phyloP scores from a whole-genome alignment of 2,113 vertebrate genomes.

The Ranitomeya variabilis region DNA sequence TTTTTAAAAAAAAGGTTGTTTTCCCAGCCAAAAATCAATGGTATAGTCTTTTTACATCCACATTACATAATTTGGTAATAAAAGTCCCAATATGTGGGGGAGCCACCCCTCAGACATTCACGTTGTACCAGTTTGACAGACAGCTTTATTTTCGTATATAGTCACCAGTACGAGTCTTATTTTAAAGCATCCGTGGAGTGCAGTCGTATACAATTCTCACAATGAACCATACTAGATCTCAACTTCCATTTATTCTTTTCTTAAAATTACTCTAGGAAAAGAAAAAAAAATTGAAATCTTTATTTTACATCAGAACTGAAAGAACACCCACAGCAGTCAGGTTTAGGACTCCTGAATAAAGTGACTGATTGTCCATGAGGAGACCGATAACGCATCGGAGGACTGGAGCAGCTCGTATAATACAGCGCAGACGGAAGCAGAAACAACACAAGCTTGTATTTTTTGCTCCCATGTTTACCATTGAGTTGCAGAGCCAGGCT shows the following conservation, averaged over 20 bases:
- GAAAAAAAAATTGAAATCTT: neutral
- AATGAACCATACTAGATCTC: neutral
- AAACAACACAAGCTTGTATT: constrained; percentile 58
- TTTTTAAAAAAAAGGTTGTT: neutral
- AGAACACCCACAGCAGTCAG: neutral
- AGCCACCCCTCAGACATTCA: too few species aligned
- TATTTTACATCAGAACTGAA: neutral
- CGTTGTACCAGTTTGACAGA: too few species aligned
- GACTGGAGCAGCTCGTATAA: constrained; percentile 44
- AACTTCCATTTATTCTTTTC: neutral
- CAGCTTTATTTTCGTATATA: neutral
- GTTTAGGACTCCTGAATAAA: constrained; percentile 9
- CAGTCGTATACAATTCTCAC: neutral
- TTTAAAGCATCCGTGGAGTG: neutral
- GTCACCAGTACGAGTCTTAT: neutral
- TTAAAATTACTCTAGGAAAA: neutral
- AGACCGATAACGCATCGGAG: constrained; percentile 13
- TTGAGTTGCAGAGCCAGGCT: constrained; percentile 61
- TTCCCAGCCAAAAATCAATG: neutral
- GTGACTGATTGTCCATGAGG: constrained; percentile 16
- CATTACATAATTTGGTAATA: too few species aligned
- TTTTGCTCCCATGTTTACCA: constrained; percentile 61
- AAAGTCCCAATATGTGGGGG: too few species aligned
- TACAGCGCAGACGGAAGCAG: constrained; percentile 54
- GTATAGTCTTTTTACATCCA: too few species aligned